Conservation (phyloP, 2,113 vertebrate genomes). For the Sinocyclocheilus anophthalmus region DNA sequence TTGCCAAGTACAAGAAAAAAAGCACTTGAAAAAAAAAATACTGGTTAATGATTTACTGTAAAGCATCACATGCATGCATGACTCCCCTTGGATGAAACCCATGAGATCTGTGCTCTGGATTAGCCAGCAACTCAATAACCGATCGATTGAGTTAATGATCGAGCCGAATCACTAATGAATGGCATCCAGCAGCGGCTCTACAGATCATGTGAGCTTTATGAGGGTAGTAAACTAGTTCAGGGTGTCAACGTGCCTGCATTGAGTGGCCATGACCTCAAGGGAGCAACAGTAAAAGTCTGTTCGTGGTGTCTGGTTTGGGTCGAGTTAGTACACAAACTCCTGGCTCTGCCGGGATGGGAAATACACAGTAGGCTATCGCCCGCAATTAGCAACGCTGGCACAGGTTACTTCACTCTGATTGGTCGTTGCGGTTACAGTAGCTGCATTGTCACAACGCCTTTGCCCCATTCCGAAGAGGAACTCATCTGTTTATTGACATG, state of each 20-base stretch:
- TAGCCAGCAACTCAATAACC: not conserved
- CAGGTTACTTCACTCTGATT: not conserved
- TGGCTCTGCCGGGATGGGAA: not conserved
- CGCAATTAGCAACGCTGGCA: not conserved
- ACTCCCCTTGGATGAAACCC: not conserved
- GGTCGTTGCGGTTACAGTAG: not conserved
- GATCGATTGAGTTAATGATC: not conserved
- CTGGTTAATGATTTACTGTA: not conserved
- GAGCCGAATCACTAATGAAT: not conserved
- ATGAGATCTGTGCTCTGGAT: not conserved
- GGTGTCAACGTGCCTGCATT: not conserved
- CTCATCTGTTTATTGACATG: slow-evolving; percentile 27
- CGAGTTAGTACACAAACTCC: not conserved
- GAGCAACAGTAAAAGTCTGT: not conserved
- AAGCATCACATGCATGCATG: not conserved
- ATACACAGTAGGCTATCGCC: not conserved
- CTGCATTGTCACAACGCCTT: not conserved
- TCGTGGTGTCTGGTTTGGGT: not conserved
- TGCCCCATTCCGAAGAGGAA: not conserved
- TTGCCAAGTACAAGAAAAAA: not conserved
- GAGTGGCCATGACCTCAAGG: slow-evolving; percentile 2
- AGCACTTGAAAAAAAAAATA: not conserved
- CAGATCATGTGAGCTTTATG: not conserved
- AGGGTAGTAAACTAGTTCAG: not conserved
- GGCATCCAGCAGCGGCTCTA: not conserved